Evolutionary conservation across 2,888 invertebrate genomes (phyloP), one percentile per base, ranked within the genome.

Genomic region (Griposia aprilina): DNA sequence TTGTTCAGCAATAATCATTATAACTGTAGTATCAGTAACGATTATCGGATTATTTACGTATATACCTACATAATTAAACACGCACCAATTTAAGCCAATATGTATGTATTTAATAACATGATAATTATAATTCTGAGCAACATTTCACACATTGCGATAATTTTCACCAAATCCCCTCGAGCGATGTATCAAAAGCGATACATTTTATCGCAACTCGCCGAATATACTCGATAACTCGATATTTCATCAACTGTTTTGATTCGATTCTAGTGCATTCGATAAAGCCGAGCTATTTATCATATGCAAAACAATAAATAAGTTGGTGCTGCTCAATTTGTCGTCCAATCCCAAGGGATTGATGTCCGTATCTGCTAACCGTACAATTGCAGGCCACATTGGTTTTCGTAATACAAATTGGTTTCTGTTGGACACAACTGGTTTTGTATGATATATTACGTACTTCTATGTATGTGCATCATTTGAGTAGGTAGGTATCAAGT

Each of bases 311-410:
- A 84, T 80, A 87, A 88, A 88, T 87, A 74, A 70, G 66, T 75
- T 68, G 50, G 74, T 66, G 57, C 59, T 57, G 67, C 63, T 77
- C 85, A 85, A 87, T 87, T 88, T 81, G 89, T 87, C 63, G 30
- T 41, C 17, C 76, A 79, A 62, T 83, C 87, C 81, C 67, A 26
- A 30, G 63, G 80, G 81, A 87, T 78, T 77, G 70, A 85, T 83
- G 70, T 71, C 26, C 69, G 80, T 76, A 72, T 72, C 78, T 80
- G 55, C 57, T 74, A 66, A 83, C 73, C 74, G 70, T 74, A 83
- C 75, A 45, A 74, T 77, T 84, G 80, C 41, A 67, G n/a, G 23
- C 59, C n/a, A 52, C 73, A 66, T 66, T 82, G 67, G 70, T 76
- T 82, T 67, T 63, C 55, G 36, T 60, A 71, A 65, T 78, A 75